Percentiles rank a stretch among this genome's conserved stretches.
These are phyloP conservation scores for Diadumene lineata DNA, from an alignment of 92 coral and sea anemone genomes.

Conservation along the genomic window DNA sequence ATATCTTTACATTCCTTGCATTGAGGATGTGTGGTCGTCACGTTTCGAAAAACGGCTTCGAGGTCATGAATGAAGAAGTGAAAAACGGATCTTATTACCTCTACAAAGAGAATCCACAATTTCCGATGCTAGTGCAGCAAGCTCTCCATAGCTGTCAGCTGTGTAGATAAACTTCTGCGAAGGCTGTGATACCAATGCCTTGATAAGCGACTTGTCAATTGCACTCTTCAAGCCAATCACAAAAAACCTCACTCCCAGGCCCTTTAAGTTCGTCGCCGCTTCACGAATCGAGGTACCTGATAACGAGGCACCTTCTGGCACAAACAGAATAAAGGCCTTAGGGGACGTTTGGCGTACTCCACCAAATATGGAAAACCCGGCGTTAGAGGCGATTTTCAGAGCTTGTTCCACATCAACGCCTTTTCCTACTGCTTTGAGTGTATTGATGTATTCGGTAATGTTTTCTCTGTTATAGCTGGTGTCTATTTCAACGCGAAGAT, in stretches of 20 bases:
- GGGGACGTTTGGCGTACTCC: conserved; percentile 79
- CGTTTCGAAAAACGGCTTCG: too few species aligned
- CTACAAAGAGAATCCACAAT: conserved; percentile 66
- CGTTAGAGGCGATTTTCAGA: conserved; percentile 55
- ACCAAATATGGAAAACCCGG: conserved; percentile 76
- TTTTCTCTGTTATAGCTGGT: conserved; percentile 28
- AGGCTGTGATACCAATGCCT: conserved; percentile 66
- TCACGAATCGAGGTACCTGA: conserved; percentile 36
- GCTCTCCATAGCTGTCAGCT: conserved; percentile 34
- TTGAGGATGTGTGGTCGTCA: too few species aligned
- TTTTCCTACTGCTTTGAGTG: conserved; percentile 36
- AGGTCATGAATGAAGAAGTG: not conserved
- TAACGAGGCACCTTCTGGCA: conserved; percentile 45
- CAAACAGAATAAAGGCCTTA: conserved; percentile 69
- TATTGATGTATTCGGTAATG: conserved; percentile 19
- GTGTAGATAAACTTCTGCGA: conserved; percentile 49
- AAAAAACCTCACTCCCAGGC: conserved; percentile 75
- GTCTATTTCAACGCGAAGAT: conserved; percentile 38
- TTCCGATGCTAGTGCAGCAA: conserved; percentile 27
- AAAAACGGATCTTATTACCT: conserved; percentile 25
- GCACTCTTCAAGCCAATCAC: conserved; percentile 57
- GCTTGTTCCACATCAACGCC: conserved; percentile 45
- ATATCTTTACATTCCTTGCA: too few species aligned
- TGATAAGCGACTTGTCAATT: conserved; percentile 37
- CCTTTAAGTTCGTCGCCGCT: conserved; percentile 62